phyloP scores from a whole-genome alignment of 1,140 invertebrate species.

The Meloidogyne chitwoodi region DNA sequence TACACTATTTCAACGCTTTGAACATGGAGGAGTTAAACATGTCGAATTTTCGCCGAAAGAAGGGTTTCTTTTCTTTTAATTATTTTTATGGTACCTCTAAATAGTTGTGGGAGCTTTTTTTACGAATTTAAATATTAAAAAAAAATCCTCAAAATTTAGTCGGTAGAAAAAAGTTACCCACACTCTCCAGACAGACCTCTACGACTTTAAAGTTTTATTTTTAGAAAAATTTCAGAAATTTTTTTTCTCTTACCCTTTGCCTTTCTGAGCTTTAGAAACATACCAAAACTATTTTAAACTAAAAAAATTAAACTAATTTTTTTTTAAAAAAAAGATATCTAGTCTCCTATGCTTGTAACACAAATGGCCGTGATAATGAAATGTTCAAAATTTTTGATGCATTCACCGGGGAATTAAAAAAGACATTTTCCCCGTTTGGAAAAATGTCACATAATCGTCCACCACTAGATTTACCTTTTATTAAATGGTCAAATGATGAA shows the following conservation, averaged over 20 bases:
- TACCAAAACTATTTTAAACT: too few relatives aligned
- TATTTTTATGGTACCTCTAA: not conserved
- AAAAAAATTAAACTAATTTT: constrained; percentile 6
- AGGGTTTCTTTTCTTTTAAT: constrained; percentile 68
- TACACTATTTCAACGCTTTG: constrained; percentile 82
- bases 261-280: too few relatives aligned
- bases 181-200: too few relatives aligned
- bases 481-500: constrained; percentile 87
- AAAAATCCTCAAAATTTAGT: too few relatives aligned
- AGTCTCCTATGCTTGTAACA: constrained; percentile 52
- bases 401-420: constrained; percentile 58
- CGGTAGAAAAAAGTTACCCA: too few relatives aligned
- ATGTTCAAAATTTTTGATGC: constrained; percentile 58
- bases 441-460: constrained; percentile 18
- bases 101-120: too few relatives aligned
- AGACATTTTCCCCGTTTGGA: constrained; percentile 44
- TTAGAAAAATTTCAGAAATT: too few relatives aligned
- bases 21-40: constrained; percentile 82
- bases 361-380: constrained; percentile 26
- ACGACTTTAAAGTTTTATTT: too few relatives aligned
- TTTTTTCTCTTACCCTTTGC: too few relatives aligned
- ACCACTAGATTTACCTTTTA: constrained; percentile 44
- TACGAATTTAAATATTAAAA: too few relatives aligned
- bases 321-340: constrained; percentile 50
- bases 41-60: constrained; percentile 97